Base-by-base conservation (phyloP, 1,140 invertebrate genomes). In the Agrilus planipennis region DNA sequence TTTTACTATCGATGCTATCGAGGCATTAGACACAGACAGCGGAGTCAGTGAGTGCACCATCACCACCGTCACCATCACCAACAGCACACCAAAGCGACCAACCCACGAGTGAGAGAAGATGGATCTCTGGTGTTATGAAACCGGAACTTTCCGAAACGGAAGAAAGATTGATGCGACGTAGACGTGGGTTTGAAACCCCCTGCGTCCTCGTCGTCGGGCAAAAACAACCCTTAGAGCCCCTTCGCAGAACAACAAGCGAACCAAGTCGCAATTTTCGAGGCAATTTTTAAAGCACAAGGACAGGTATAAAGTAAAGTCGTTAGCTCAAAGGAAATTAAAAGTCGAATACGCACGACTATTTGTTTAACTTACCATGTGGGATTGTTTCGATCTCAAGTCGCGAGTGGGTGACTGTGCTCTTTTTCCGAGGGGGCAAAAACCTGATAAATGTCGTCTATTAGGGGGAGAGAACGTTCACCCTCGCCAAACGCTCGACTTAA, bases 251-350 rank as follows among this genome's bases (percentile, higher is more conserved):
- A 34, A 34, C 10, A 3, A 5, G 15, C 9, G 32, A 34, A 34
- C 16, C 11, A 17, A 9, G 32, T 3, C 32, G 11, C 11, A 19
- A 16, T 7, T 7, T 34, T 36, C 31, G 17, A 22, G 30, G 31
- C 30, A 29, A 5, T 30, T 16, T 42, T 42, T 27, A 28, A 38
- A 27, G 23, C 31, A 14, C 31, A 46, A 42, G 45, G 47, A 45
- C 50, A 47, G 41, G 48, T 48, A 48, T 38, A 47, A 47, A 51
- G 49, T 44, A 49, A 49, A 39, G 41, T 45, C 48, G 45, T 53
- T 50, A 53, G 46, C 39, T 47, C 50, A 48, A 50, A 45, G 47
- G 51, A 52, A 48, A 53, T 53, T 50, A 50, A 53, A 50, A 50
- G 44, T 53, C 48, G 45, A 48, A 53, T 45, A 46, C 38, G 41